phyloP scores from a whole-genome alignment of 2,797 vertebrate genomes.

The Trachurus trachurus region DNA sequence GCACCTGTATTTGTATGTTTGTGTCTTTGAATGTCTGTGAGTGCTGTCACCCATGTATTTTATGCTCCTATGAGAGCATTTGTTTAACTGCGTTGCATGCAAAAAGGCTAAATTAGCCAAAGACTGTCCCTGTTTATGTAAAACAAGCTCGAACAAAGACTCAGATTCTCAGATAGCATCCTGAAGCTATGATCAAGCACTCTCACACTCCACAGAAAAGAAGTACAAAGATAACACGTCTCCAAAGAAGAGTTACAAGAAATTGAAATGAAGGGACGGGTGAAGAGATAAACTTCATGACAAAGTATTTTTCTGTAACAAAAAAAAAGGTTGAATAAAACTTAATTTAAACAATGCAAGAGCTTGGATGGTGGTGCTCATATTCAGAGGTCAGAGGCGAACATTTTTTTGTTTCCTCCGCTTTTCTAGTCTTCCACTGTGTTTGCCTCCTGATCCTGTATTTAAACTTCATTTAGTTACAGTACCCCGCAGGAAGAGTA shows the following conservation, averaged over 20 bases:
- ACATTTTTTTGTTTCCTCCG: constrained; percentile 34
- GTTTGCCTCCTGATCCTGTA: constrained; percentile 34
- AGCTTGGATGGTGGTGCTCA: constrained; percentile 32
- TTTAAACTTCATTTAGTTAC: constrained; percentile 32
- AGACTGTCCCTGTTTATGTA: constrained; percentile 40
- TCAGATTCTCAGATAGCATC: constrained; percentile 30
- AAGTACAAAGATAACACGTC: constrained; percentile 15
- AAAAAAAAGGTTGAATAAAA: constrained; percentile 13
- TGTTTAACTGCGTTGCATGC: constrained; percentile 17
- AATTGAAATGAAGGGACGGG: constrained; percentile 24
- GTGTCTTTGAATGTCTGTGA: constrained; percentile 29
- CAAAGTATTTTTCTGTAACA: constrained; percentile 4
- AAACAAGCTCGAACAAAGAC: constrained; percentile 57
- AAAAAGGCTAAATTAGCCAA: constrained; percentile 56
- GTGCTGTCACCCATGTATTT: constrained; percentile 23
- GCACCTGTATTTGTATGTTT: constrained; percentile 50
- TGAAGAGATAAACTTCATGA: constrained; percentile 44
- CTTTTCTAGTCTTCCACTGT: constrained; percentile 31
- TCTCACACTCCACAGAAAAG: not conserved
- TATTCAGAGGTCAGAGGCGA: constrained; percentile 36
- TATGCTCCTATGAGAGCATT: constrained; percentile 10
- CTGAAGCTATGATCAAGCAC: constrained; percentile 13
- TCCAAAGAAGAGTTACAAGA: constrained; percentile 43
- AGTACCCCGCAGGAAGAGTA: constrained; percentile 47
- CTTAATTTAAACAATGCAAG: constrained; percentile 30